Evolutionary conservation across 2,797 vertebrate genomes (phyloP).

Genomic region (Acropternis orthonyx): DNA sequence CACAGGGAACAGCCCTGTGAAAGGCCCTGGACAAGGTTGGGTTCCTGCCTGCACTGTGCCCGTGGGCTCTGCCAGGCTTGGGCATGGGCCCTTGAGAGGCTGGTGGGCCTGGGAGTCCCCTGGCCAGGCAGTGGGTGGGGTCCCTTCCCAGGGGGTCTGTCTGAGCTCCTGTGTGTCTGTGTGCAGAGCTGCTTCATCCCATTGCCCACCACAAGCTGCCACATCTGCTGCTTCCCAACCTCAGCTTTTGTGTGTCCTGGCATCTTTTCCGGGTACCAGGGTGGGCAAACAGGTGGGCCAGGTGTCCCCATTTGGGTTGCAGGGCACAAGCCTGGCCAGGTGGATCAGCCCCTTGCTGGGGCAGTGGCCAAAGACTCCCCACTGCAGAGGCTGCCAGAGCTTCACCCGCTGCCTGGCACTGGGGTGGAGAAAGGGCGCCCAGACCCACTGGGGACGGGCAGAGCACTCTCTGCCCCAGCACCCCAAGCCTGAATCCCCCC

Average conservation of each 20-base stretch:
- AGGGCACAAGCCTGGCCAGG: neutral
- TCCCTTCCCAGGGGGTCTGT: too few species aligned
- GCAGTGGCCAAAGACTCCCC: neutral
- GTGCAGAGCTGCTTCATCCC: neutral
- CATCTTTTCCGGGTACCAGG: neutral
- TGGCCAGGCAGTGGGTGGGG: too few species aligned
- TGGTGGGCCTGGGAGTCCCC: neutral
- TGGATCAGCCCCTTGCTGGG: neutral
- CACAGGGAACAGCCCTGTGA: neutral
- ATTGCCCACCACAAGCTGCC: accelerated
- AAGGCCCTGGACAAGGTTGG: neutral
- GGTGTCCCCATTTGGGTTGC: neutral
- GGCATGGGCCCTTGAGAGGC: neutral
- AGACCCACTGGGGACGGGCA: neutral
- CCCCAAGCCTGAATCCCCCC: neutral
- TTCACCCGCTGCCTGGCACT: neutral
- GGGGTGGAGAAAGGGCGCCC: neutral
- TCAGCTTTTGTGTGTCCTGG: neutral
- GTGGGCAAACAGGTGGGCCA: neutral
- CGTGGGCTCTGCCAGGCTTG: accelerated
- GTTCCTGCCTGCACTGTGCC: neutral
- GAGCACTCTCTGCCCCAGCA: neutral
- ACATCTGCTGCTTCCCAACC: accelerated
- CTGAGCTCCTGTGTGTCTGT: too few species aligned
- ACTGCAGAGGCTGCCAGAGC: neutral